Base-by-base conservation (phyloP, 2,888 invertebrate species). In the Catocala fraxini region DNA sequence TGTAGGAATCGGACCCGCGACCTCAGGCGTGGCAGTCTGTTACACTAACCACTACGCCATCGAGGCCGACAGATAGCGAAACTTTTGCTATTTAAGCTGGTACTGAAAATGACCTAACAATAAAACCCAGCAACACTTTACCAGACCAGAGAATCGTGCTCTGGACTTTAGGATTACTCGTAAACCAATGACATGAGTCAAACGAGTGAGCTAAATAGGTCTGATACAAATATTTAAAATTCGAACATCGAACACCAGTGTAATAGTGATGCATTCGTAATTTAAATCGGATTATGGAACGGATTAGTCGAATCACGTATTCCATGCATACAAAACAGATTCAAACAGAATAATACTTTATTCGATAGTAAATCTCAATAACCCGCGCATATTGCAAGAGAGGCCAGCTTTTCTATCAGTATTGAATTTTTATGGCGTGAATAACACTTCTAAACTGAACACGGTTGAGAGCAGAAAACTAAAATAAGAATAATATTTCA, bases 201-300 rank as follows among this genome's bases (percentile, higher is more conserved):
- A 25, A 25, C 25, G 15, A 15, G 2, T 15, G 0, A 15, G 15
- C 15, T 2, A 25, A 25, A 25, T 25, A 3, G 0, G 4, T 25
- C 4, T 25, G 25, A 3, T 25, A 4, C 25, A 25, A 25, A 25
- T 25, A 25, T 25, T 25, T 25, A 25, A 25, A 25, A 25, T 25
- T 25, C 25, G 25, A 43, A 43, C n/a, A 43, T 25, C 6, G 4
- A 1, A 48, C 11, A 9, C 5, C 33, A 48, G 4, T 48, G 33
- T 48, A 7, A 47, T 47, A 63, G 42, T 64, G 35, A 52, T 54
- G 68, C 13, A 41, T 25, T 57, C 59, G 25, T 64, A 64, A 68
- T 58, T 41, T 49, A 52, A 51, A n/a, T 49, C 6, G 53, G 11
- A n/a, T 48, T 51, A 52, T 57, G 12, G 4, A 51, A 46, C 39